Conservation (phyloP, 2,888 invertebrate species). For the Scaptomyza polygonia region DNA sequence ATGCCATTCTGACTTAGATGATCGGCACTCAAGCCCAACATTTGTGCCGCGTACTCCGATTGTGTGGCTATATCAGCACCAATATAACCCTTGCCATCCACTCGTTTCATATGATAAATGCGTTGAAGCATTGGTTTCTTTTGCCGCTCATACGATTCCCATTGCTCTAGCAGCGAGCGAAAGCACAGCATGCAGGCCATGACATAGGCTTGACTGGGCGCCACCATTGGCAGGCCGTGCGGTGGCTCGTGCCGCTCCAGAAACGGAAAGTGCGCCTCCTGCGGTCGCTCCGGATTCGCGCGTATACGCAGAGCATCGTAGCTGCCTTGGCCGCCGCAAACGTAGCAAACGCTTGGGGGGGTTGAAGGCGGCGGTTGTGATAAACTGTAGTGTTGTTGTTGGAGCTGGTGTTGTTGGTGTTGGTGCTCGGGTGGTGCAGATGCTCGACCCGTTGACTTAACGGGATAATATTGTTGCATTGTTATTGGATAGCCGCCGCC, state of each 20-base stretch:
- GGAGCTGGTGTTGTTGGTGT: constrained; percentile 52
- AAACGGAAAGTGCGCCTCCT: constrained; percentile 95
- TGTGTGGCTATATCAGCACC: constrained; percentile 95
- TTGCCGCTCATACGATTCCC: constrained; percentile 95
- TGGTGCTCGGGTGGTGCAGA: constrained; percentile 68
- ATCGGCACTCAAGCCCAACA: constrained; percentile 90
- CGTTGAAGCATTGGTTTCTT: constrained; percentile 94
- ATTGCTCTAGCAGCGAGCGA: constrained; percentile 93
- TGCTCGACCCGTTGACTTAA: constrained; percentile 57
- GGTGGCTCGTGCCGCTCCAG: constrained; percentile 95
- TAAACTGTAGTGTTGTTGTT: neutral
- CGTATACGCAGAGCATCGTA: constrained; percentile 88
- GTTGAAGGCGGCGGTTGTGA: constrained; percentile 29
- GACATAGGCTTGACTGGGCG: constrained; percentile 85
- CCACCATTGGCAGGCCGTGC: constrained; percentile 86
- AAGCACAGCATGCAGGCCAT: constrained; percentile 94
- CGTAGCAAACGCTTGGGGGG: constrained; percentile 86
- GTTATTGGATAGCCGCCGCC: constrained; percentile 35
- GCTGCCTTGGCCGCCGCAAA: constrained; percentile 90
- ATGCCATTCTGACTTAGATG: constrained; percentile 78
- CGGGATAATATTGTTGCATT: constrained; percentile 56
- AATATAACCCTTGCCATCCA: constrained; percentile 95
- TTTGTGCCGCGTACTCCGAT: constrained; percentile 96
- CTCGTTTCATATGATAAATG: constrained; percentile 96
- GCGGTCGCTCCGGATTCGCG: constrained; percentile 88